Evolutionary conservation across 1,140 invertebrate species (phyloP).

Genomic region (Magallana gigas): DNA sequence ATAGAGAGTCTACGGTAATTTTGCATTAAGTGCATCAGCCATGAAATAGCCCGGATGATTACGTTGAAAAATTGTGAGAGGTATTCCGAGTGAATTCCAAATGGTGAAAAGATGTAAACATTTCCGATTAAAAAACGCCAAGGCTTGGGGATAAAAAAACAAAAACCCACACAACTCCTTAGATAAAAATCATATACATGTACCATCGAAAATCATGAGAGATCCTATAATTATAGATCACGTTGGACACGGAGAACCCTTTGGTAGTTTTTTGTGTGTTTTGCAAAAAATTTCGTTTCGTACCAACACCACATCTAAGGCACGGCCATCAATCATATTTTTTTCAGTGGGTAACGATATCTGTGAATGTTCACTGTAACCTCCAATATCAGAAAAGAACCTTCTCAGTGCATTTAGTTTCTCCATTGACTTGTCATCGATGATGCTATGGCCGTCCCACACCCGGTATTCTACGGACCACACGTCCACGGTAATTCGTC

Average conservation of each 20-base stretch:
- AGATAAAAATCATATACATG: no score
- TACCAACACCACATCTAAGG: constrained; percentile 42
- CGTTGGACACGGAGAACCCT: background rate
- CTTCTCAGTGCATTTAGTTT: constrained; percentile 28
- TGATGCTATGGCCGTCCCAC: constrained; percentile 26
- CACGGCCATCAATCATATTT: background rate
- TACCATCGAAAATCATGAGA: no score
- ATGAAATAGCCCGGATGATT: no score
- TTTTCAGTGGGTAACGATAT: background rate
- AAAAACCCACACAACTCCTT: no score
- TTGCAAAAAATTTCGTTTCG: constrained; percentile 30
- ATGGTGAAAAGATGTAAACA: no score
- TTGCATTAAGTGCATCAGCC: no score
- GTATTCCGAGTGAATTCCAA: no score
- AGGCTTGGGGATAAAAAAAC: no score
- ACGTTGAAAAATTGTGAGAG: no score
- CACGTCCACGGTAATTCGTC: background rate
- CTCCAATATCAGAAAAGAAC: constrained; percentile 31
- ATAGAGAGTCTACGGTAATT: no score
- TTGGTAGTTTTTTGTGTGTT: background rate
- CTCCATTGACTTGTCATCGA: constrained; percentile 14
- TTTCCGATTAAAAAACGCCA: no score
- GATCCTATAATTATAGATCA: no score
- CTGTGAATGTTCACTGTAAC: constrained; percentile 41
- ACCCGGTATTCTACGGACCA: constrained; percentile 38